Base-by-base conservation (phyloP, 2,888 invertebrate species). In the Trilocha varians region DNA sequence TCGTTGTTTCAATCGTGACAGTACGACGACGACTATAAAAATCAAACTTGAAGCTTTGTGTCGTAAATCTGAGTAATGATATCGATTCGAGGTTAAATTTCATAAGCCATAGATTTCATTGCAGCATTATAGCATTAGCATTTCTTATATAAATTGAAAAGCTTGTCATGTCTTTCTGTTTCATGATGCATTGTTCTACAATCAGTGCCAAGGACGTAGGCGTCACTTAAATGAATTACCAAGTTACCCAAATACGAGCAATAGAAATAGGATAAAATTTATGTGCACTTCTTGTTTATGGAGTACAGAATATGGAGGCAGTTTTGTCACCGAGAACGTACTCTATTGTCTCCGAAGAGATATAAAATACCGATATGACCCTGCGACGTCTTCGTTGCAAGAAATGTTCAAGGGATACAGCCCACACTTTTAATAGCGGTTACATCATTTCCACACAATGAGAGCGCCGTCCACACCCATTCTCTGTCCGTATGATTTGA, bases 391-490 rank as follows among this genome's bases (percentile, higher is more conserved):
- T 84, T 82, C 78, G 80, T 78, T 71, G 82, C 79, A 84, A 84
- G 84, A 84, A 84, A 84, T 84, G 83, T 84, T 83, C 82, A 84
- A 78, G 82, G 83, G 80, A 83, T 79, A 83, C 84, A 63, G 68
- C 85, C 85, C 82, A 85, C 85, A 85, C 85, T 85, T 84, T 84
- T 85, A 84, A 85, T 85, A 83, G 85, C 72, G 79, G 83, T 84
- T 84, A 83, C 85, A 85, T 84, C 82, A 85, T 85, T 85, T 85
- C 85, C 85, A 85, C 85, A 85, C 85, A 85, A 85, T 85, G 84
- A 84, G 82, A 80, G 72, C 78, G 78, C 77, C 79, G 80, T 85
- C 85, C 85, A 85, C 85, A 84, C 85, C 85, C 85, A 85, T 84
- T 85, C 85, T 85, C 83, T 84, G 85, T 85, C 84, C 83, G 78